These are phyloP conservation scores for Xiphydria camelus DNA, from an alignment of 2,888 invertebrate species.

Conservation along the genomic window DNA sequence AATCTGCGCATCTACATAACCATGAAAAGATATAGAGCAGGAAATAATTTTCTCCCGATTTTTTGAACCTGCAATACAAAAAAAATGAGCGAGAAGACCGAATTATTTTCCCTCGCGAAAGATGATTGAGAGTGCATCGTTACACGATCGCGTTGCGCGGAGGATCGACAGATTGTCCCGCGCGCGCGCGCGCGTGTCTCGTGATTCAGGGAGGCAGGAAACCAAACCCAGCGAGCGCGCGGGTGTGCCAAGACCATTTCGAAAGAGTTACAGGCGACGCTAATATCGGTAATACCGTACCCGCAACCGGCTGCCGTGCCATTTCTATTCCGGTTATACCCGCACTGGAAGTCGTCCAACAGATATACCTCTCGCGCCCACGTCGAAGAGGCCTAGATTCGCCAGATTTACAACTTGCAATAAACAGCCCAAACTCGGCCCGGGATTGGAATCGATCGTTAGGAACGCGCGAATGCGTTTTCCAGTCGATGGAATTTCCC, in stretches of 20 bases:
- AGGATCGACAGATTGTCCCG: no score
- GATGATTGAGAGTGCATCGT: no score
- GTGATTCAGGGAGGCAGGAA: constrained; percentile 4
- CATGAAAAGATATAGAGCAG: no score
- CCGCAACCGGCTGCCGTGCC: constrained; percentile 29
- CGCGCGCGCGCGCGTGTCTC: no score
- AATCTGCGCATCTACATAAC: no score
- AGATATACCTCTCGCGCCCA: constrained; percentile 33
- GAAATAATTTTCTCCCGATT: no score
- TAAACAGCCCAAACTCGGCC: constrained; percentile 17
- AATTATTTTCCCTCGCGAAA: no score
- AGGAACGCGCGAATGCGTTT: background rate
- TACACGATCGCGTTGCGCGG: no score
- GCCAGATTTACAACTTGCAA: constrained; percentile 25
- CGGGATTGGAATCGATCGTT: background rate
- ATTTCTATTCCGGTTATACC: constrained; percentile 18
- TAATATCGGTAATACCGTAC: constrained; percentile 49
- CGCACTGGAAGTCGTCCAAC: constrained; percentile 43
- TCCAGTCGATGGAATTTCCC: constrained; percentile 1
- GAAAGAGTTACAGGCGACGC: constrained; percentile 47
- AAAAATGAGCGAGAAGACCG: no score
- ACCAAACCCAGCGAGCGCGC: constrained; percentile 22
- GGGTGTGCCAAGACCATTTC: constrained; percentile 48
- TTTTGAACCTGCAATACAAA: no score
- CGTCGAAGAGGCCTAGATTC: constrained; percentile 34